A percentile compares a stretch with the other conserved stretches of the same genome.
Conservation (phyloP, 1,140 invertebrate species). For the Drosophila watanabei region DNA sequence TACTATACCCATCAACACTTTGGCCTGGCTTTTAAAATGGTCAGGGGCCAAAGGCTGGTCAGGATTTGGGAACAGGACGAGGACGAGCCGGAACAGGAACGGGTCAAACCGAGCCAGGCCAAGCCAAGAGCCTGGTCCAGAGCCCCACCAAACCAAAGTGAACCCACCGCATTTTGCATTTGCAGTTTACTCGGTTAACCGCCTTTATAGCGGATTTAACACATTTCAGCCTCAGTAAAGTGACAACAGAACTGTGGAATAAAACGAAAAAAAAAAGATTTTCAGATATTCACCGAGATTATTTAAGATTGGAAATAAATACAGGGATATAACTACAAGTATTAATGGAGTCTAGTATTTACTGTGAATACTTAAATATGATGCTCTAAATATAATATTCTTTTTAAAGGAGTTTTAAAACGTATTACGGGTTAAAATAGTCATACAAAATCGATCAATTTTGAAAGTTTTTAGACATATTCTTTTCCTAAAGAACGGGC, state of each 20-base stretch:
- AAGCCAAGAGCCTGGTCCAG: conserved; percentile 10
- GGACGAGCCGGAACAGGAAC: not conserved
- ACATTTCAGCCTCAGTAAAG: conserved; percentile 50
- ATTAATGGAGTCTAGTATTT: too few species aligned
- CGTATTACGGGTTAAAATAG: too few species aligned
- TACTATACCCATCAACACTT: conserved; percentile 51
- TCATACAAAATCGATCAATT: too few species aligned
- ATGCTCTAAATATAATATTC: too few species aligned
- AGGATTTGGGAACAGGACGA: not conserved
- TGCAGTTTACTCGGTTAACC: conserved; percentile 80
- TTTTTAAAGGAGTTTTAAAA: too few species aligned
- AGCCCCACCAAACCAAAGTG: conserved; percentile 29
- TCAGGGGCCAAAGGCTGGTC: not conserved
- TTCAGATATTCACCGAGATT: not conserved
- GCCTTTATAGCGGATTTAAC: conserved; percentile 79
- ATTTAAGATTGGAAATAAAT: not conserved
- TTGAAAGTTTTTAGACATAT: too few species aligned
- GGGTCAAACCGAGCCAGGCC: conserved; percentile 27
- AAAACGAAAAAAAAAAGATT: not conserved
- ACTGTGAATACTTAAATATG: too few species aligned
- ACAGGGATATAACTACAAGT: too few species aligned
- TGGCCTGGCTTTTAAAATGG: conserved; percentile 31
- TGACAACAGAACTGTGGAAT: conserved; percentile 37
- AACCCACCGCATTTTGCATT: conserved; percentile 74
- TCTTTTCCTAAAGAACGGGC: too few species aligned